phyloP scores from a whole-genome alignment of 2,797 vertebrate genomes.

The Rhadinocentrus ornatus region DNA sequence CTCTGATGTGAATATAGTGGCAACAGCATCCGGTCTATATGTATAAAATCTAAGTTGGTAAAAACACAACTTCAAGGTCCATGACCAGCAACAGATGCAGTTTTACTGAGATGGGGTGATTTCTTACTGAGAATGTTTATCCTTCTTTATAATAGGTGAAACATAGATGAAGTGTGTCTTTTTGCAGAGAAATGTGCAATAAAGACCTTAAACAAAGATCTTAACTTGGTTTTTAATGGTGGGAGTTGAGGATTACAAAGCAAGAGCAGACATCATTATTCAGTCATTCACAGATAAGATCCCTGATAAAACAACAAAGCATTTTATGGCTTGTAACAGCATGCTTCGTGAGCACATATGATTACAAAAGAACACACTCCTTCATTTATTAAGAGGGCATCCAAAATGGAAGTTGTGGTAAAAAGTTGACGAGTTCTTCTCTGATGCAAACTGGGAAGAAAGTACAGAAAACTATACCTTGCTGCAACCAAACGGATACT shows the following conservation, averaged over 20 bases:
- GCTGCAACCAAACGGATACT: constrained; percentile 39
- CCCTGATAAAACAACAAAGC: constrained; percentile 73
- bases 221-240: constrained; percentile 72
- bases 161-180: not conserved
- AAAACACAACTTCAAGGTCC: too few species aligned
- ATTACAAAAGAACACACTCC: constrained; percentile 20
- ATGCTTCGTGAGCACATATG: constrained; percentile 76
- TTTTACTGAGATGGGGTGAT: too few species aligned
- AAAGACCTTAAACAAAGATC: not conserved
- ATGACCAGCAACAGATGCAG: too few species aligned
- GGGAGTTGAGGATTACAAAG: constrained; percentile 76
- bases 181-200: not conserved
- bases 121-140: too few species aligned
- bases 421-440: constrained; percentile 24
- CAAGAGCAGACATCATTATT: constrained; percentile 68
- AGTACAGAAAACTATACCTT: constrained; percentile 32
- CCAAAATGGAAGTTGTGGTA: constrained; percentile 21
- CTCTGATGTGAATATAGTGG: too few species aligned
- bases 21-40: too few species aligned
- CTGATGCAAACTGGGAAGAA: constrained; percentile 34
- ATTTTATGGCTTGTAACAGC: constrained; percentile 69
- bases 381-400: constrained; percentile 33
- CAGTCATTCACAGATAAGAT: constrained; percentile 76
- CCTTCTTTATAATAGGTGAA: too few species aligned
- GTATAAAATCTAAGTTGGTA: too few species aligned